Evolutionary conservation across 1,140 invertebrate species (phyloP).

Genomic region (Tetraneura akinire): DNA sequence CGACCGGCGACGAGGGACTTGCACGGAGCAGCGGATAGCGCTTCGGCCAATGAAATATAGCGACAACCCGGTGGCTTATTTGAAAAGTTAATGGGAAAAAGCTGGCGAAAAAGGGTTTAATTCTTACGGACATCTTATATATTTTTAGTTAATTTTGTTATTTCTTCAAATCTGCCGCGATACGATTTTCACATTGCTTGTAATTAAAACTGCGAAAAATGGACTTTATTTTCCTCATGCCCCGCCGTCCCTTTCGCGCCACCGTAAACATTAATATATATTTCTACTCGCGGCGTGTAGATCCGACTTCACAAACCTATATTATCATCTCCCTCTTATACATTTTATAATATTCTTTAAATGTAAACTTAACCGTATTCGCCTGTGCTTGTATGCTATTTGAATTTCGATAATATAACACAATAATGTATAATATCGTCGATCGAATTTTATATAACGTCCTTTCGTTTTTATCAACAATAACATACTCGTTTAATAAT

Average conservation of each 20-base stretch:
- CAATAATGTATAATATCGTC: too few species aligned
- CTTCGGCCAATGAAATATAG: slow-evolving; percentile 29
- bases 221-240: slow-evolving; percentile 3
- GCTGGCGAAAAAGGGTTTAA: slow-evolving; percentile 13
- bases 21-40: background rate
- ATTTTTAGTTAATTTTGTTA: slow-evolving; percentile 47
- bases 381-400: too few species aligned
- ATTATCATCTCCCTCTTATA: background rate
- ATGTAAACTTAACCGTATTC: too few species aligned
- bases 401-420: too few species aligned
- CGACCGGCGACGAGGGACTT: background rate
- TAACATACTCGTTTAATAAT: too few species aligned
- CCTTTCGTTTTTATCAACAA: too few species aligned
- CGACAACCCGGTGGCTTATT: slow-evolving; percentile 35
- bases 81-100: slow-evolving; percentile 46
- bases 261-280: too few species aligned
- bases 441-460: too few species aligned
- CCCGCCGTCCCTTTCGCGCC: background rate
- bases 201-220: slow-evolving; percentile 46
- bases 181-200: slow-evolving; percentile 25
- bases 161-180: slow-evolving; percentile 37
- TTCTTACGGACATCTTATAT: slow-evolving; percentile 36
- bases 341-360: too few species aligned
- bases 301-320: background rate
- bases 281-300: background rate